These are phyloP conservation scores for Python bivittatus DNA, from an alignment of 2,113 vertebrate genomes.

Conservation along the genomic window DNA sequence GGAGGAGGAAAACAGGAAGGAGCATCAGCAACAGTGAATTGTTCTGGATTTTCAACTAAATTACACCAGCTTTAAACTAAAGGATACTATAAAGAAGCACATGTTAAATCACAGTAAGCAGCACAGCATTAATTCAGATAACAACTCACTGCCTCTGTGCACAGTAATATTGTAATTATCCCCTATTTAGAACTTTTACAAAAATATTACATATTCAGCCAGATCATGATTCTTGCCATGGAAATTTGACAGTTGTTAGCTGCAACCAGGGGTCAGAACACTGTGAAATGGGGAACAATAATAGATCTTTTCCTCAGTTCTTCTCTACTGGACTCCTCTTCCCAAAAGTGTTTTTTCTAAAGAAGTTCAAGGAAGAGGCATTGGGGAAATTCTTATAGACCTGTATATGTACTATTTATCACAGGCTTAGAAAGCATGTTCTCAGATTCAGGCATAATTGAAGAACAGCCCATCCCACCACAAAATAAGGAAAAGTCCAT, in stretches of 20 bases:
- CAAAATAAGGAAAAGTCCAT: background rate
- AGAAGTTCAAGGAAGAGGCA: background rate
- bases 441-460: background rate
- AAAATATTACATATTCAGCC: background rate
- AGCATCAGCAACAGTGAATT: background rate
- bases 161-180: constrained; percentile 20
- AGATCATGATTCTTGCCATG: background rate
- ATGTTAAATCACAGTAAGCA: background rate
- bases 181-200: background rate
- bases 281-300: background rate
- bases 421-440: background rate
- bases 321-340: background rate
- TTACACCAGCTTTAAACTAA: constrained; percentile 28
- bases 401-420: background rate
- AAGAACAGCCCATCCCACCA: background rate
- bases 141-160: background rate
- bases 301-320: background rate
- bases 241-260: background rate
- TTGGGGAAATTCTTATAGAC: background rate
- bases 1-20: constrained; percentile 20
- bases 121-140: constrained; percentile 5
- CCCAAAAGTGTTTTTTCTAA: too few relatives aligned
- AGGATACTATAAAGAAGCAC: background rate
- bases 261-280: background rate
- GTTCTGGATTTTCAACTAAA: constrained; percentile 11